Conservation (phyloP, 2,113 vertebrate genomes). For the Rafetus swinhoei region DNA sequence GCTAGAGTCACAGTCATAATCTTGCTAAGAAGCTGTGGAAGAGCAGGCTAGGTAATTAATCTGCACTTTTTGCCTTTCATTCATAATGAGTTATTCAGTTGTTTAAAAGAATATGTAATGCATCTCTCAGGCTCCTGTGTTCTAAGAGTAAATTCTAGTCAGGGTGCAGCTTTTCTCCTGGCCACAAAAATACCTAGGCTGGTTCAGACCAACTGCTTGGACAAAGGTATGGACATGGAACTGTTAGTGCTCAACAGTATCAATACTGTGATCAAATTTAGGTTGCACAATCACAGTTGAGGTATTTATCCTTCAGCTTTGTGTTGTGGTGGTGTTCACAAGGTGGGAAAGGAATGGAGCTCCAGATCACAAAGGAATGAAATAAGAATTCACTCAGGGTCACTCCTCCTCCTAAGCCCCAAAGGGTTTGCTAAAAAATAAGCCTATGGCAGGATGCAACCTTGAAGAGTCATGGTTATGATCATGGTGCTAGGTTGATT, state of each 20-base stretch:
- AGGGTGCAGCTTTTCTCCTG: accelerated
- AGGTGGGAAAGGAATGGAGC: not conserved
- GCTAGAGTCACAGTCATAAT: conserved; percentile 38
- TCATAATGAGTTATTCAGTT: conserved; percentile 25
- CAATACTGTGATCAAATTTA: not conserved
- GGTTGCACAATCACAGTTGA: not conserved
- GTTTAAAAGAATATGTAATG: not conserved
- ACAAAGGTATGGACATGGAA: not conserved
- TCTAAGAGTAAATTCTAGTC: conserved; percentile 1
- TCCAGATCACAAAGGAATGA: not conserved
- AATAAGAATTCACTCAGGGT: not conserved
- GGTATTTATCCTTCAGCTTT: not conserved
- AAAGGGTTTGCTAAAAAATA: not conserved
- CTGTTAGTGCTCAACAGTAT: too few relatives aligned
- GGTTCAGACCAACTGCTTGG: not conserved
- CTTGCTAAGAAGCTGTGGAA: conserved; percentile 24
- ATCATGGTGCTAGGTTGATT: not conserved
- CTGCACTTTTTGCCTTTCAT: conserved; percentile 51
- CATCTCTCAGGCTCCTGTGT: not conserved
- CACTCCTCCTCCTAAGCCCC: accelerated
- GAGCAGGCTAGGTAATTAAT: conserved; percentile 59
- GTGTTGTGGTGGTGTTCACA: not conserved
- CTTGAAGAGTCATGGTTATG: not conserved
- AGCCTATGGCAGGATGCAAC: not conserved
- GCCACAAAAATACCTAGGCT: not conserved